Evolutionary conservation across 2,797 vertebrate genomes (phyloP).

Genomic region (Sciurus vulgaris): DNA sequence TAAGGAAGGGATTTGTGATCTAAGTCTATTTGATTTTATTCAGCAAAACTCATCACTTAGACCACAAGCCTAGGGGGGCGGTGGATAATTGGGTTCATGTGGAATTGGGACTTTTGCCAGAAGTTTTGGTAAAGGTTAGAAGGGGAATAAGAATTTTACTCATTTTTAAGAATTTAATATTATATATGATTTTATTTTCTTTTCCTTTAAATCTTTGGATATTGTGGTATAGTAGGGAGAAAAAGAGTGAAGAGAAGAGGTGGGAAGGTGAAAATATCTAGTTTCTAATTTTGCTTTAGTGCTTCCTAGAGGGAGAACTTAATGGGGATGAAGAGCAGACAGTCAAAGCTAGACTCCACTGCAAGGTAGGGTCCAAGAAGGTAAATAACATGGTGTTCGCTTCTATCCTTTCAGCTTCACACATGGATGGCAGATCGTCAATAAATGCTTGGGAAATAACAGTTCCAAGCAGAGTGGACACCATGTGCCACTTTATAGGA

Average conservation of each 20-base stretch:
- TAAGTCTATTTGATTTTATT: background rate
- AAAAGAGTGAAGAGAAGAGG: background rate
- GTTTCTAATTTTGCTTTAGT: background rate
- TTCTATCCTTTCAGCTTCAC: background rate
- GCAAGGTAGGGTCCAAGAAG: background rate
- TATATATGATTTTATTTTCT: background rate
- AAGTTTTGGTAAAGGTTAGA: background rate
- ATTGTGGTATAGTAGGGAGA: background rate
- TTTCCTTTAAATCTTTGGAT: background rate
- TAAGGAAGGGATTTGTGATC: background rate
- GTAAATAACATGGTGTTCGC: background rate
- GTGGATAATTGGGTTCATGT: background rate
- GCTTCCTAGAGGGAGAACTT: background rate
- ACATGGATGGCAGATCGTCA: background rate
- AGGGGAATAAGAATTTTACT: background rate
- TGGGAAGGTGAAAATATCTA: background rate
- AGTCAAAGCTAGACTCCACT: background rate
- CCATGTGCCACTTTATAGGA: background rate
- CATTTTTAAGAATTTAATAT: background rate
- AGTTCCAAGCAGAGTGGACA: background rate
- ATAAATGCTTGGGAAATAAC: background rate
- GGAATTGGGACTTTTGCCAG: background rate
- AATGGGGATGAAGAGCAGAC: too few relatives aligned
- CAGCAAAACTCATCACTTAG: background rate
- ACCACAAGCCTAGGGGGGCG: background rate